phyloP scores from a whole-genome alignment of 2,797 vertebrate genomes.

The Jordanella pulchra region DNA sequence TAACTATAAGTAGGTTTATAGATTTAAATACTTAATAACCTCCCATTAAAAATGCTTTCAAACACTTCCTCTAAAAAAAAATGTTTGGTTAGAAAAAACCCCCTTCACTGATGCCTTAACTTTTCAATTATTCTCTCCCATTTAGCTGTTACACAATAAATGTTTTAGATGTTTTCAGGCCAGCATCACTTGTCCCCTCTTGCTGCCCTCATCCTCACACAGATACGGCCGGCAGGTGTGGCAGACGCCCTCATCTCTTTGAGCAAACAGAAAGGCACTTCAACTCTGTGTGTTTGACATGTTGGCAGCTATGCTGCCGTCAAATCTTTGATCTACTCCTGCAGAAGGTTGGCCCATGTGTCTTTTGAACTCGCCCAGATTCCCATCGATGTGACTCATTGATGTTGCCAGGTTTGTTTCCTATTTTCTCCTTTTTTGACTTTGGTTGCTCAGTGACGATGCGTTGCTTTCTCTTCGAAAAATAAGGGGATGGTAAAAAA shows the following conservation, averaged over 20 bases:
- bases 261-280: background rate
- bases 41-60: background rate
- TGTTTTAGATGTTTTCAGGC: background rate
- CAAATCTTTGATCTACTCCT: conserved; percentile 1
- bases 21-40: no score
- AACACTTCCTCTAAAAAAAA: background rate
- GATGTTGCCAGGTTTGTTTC: background rate
- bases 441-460: background rate
- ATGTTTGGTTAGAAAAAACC: background rate
- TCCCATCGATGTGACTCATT: background rate
- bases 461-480: conserved; percentile 1
- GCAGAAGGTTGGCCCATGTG: background rate
- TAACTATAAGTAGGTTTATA: background rate
- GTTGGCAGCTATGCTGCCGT: conserved; percentile 10
- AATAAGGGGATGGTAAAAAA: background rate
- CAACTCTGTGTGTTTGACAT: background rate
- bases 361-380: conserved; percentile 5
- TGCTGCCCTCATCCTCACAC: background rate
- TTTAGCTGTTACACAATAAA: background rate
- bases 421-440: conserved; percentile 4
- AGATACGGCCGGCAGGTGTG: conserved; percentile 1
- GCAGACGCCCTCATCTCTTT: conserved; percentile 1
- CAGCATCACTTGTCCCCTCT: background rate
- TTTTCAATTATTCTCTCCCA: background rate
- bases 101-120: no score